A percentile compares a stretch with the other conserved stretches of the same genome.
Conservation (phyloP, 2,797 vertebrate species). For the Pipistrellus nathusii region DNA sequence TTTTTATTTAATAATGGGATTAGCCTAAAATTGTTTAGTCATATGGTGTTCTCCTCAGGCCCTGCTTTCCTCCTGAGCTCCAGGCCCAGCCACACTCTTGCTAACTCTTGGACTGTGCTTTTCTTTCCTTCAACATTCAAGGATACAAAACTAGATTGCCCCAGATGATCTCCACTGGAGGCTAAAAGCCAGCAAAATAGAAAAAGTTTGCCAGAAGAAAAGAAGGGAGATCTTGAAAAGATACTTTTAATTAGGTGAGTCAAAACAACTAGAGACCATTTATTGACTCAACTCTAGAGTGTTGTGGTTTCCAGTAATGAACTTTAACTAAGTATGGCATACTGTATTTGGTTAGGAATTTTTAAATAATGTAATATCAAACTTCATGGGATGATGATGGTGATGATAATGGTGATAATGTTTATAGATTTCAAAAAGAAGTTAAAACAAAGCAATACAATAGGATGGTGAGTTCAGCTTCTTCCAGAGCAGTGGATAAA, state of each 20-base stretch:
- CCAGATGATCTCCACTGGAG: neutral
- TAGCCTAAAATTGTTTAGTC: neutral
- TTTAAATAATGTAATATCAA: neutral
- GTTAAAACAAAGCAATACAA: neutral
- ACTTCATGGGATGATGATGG: neutral
- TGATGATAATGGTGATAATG: neutral
- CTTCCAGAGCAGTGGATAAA: neutral
- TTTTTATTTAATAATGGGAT: constrained; percentile 23
- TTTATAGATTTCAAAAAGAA: neutral
- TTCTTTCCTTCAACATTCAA: neutral
- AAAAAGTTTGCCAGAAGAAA: constrained; percentile 23
- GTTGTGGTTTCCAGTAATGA: constrained; percentile 21
- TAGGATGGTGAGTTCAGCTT: neutral
- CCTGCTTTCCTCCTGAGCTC: neutral
- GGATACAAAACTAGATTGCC: neutral
- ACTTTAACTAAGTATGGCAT: neutral
- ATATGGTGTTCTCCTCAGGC: neutral
- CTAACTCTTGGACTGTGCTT: neutral
- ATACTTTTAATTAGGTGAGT: constrained; percentile 48
- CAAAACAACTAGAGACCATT: neutral
- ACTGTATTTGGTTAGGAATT: constrained; percentile 29
- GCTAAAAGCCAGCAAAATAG: neutral
- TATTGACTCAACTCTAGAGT: neutral
- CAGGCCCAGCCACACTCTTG: neutral
- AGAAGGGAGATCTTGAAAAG: constrained; percentile 38